Conservation (phyloP, 2,888 invertebrate genomes). For the Polylopha cassiicola region DNA sequence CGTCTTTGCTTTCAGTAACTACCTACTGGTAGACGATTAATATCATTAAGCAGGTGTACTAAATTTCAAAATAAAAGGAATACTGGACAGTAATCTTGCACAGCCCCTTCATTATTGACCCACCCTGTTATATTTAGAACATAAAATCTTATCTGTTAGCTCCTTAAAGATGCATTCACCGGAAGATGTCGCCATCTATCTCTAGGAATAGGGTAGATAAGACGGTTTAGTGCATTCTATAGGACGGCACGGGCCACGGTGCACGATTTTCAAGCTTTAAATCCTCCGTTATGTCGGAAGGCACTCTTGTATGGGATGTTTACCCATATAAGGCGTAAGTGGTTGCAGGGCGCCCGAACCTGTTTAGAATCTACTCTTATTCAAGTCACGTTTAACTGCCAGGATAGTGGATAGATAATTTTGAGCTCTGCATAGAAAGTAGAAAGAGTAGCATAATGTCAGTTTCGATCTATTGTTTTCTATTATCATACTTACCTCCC, state of each 20-base stretch:
- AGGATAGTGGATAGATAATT: constrained; percentile 19
- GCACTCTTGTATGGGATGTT: constrained; percentile 29
- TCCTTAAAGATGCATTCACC: constrained; percentile 61
- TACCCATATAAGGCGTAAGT: constrained; percentile 26
- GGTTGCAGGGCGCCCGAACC: constrained; percentile 25
- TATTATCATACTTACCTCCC: too few relatives aligned
- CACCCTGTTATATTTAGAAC: constrained; percentile 47
- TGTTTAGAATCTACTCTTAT: constrained; percentile 25
- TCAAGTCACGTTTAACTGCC: constrained; percentile 21
- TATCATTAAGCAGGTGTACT: background rate
- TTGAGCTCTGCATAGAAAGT: constrained; percentile 14
- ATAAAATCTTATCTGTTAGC: constrained; percentile 59
- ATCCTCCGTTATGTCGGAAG: constrained; percentile 44
- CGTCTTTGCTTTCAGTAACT: constrained; percentile 14
- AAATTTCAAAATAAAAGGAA: too few relatives aligned
- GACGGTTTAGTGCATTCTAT: constrained; percentile 56
- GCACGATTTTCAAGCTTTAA: constrained; percentile 47
- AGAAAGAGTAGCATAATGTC: constrained; percentile 1
- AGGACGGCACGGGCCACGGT: constrained; percentile 40
- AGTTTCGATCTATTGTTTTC: too few relatives aligned
- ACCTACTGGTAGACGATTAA: constrained; percentile 8
- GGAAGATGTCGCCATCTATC: constrained; percentile 56
- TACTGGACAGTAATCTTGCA: too few relatives aligned
- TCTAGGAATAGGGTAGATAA: constrained; percentile 65
- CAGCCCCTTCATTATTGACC: constrained; percentile 34